Evolutionary conservation across 2,888 invertebrate genomes (phyloP).

Genomic region (Spodoptera picta): DNA sequence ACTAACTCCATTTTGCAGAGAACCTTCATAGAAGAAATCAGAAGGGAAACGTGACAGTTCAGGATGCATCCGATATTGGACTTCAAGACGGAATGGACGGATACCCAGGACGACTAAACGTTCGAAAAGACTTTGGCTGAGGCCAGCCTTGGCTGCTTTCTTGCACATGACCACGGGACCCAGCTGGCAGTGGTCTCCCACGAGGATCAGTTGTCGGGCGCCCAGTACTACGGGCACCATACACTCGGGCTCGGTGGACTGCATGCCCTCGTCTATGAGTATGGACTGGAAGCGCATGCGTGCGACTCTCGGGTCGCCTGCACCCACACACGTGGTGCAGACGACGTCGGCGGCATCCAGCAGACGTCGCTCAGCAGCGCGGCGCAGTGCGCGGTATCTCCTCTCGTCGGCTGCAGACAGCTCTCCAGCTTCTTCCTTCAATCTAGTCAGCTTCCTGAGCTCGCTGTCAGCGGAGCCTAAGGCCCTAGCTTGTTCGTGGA

Average conservation of each 20-base stretch:
- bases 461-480: slow-evolving; percentile 97
- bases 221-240: slow-evolving; percentile 99
- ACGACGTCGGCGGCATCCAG: slow-evolving; percentile 99
- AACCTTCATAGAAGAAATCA: slow-evolving; percentile 99
- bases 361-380: slow-evolving; percentile 96
- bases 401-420: slow-evolving; percentile 98
- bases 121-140: slow-evolving; percentile 99
- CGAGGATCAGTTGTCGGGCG: slow-evolving; percentile 98
- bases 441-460: slow-evolving; percentile 97
- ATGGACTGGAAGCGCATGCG: slow-evolving; percentile 98
- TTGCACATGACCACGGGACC: slow-evolving; percentile 99
- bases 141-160: slow-evolving; percentile 98
- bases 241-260: slow-evolving; percentile 99
- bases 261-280: slow-evolving; percentile 98
- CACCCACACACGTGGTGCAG: slow-evolving; percentile 99
- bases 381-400: slow-evolving; percentile 96
- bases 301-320: slow-evolving; percentile 98
- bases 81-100: slow-evolving; percentile 98
- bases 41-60: slow-evolving; percentile 99
- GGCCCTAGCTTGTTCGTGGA: slow-evolving; percentile 99
- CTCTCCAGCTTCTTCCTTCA: slow-evolving; percentile 99
- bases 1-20: slow-evolving; percentile 99
- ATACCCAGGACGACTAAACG: slow-evolving; percentile 98
- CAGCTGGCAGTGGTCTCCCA: slow-evolving; percentile 99
- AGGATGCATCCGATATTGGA: slow-evolving; percentile 99